Evolutionary conservation across 2,888 invertebrate species (phyloP).

Genomic region (Leptogaster cylindrica): DNA sequence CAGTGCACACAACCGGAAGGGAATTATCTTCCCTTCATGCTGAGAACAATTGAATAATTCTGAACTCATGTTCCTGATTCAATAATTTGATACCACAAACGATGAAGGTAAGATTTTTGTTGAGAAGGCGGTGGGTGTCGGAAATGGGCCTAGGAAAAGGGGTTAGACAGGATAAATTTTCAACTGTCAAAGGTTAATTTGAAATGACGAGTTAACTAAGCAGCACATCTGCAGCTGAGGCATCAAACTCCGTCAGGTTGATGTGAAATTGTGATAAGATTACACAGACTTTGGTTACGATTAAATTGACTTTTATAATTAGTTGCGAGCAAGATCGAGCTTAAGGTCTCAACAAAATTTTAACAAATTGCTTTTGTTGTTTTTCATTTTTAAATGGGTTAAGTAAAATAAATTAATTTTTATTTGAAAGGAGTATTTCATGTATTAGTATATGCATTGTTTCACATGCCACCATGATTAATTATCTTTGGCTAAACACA

Average conservation of each 20-base stretch:
- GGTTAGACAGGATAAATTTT: not conserved
- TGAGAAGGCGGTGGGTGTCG: too few species aligned
- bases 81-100: slow-evolving; percentile 22
- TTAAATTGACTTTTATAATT: slow-evolving; percentile 29
- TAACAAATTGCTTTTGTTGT: too few species aligned
- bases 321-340: not conserved
- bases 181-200: slow-evolving; percentile 34
- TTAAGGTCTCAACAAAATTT: too few species aligned
- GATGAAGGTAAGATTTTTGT: slow-evolving; percentile 27
- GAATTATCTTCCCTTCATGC: slow-evolving; percentile 19
- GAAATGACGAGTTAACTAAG: slow-evolving; percentile 28
- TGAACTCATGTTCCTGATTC: slow-evolving; percentile 22
- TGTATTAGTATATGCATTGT: too few species aligned
- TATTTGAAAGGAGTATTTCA: too few species aligned
- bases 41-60: not conserved
- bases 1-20: too few species aligned
- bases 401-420: not conserved
- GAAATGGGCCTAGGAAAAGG: too few species aligned
- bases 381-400: slow-evolving; percentile 4
- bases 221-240: not conserved
- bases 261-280: too few species aligned
- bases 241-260: too few species aligned
- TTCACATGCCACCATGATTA: too few species aligned
- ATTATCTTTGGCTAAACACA: too few species aligned
- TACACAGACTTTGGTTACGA: slow-evolving; percentile 11